Base-by-base conservation (phyloP, 2,888 invertebrate genomes). In the Trichopoda pennipes region DNA sequence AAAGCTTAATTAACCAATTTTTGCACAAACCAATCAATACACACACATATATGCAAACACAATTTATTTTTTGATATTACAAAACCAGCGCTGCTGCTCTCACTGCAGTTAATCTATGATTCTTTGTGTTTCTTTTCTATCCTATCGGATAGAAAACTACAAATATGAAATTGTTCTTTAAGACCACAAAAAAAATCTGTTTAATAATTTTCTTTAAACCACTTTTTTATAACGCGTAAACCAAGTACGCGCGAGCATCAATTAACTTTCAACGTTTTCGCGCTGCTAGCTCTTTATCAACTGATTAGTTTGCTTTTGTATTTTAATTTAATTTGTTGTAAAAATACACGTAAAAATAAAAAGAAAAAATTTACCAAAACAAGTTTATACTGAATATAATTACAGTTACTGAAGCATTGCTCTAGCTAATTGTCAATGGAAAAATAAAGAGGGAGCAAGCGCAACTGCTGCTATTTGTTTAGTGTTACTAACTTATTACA, bases 251-350 rank as follows among this genome's bases (percentile, higher is more conserved):
- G 38, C 64, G 7, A 51, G 9, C n/a, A 7, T 16, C 44, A 47
- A 55, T 28, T 68, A 68, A 16, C 23, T 56, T 38, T 17, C 1
- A 68, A 63, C 49, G 79, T 68, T 82, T 60, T 56, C 47, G 70
- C 60, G 66, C 53, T 72, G 79, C 70, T 70, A 55, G 63, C 49
- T 61, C 58, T 58, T 70, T 44, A 79, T 56, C 79, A 82, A 82
- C 82, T 82, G 72, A 76, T 72, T 75, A 38, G 66, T 70, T 78
- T 60, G 66, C 75, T 82, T 81, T 74, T 69, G 73, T 81, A 61
- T 51, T 73, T 72, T 79, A 75, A 82, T 82, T 82, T 75, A 61
- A 81, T 78, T 74, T 81, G 77, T 68, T 64, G 60, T 49, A 42
- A 56, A 64, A 38, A 70, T 9, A 42, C 23, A 21, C 9, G 21